Conservation (phyloP, 35 echinoderm and acorn worm genomes). For the Apostichopus parvimensis region DNA sequence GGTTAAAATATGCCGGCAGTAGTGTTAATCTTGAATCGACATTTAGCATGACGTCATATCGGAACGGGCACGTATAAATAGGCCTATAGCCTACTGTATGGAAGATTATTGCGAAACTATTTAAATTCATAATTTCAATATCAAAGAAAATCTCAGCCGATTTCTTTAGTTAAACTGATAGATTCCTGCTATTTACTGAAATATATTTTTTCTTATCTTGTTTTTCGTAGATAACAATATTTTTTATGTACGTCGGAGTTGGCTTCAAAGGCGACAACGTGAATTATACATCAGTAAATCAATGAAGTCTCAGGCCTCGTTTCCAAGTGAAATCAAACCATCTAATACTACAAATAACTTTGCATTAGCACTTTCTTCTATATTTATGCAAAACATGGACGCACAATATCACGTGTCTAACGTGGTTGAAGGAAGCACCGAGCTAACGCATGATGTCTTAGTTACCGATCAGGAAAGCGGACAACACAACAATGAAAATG, state of each 20-base stretch:
- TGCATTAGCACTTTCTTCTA: not conserved
- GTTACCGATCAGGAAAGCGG: not conserved
- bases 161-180: too few species aligned
- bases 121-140: too few species aligned
- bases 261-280: constrained; percentile 29
- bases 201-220: too few species aligned
- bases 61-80: too few species aligned
- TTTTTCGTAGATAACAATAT: constrained; percentile 46
- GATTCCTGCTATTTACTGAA: too few species aligned
- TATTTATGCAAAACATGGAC: not conserved
- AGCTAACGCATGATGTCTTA: not conserved
- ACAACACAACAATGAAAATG: not conserved
- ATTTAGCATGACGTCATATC: too few species aligned
- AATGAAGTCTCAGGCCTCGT: too few species aligned
- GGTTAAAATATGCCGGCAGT: too few species aligned
- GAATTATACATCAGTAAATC: not conserved
- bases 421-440: not conserved
- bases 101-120: too few species aligned
- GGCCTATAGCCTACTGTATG: too few species aligned
- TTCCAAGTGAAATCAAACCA: not conserved
- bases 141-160: too few species aligned
- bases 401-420: not conserved
- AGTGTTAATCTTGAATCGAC: too few species aligned
- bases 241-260: constrained; percentile 37
- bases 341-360: not conserved